Percentiles rank a stretch among this genome's conserved stretches.
These are phyloP conservation scores for Eclectus roratus DNA, from an alignment of 2,113 vertebrate species.

Conservation along the genomic window DNA sequence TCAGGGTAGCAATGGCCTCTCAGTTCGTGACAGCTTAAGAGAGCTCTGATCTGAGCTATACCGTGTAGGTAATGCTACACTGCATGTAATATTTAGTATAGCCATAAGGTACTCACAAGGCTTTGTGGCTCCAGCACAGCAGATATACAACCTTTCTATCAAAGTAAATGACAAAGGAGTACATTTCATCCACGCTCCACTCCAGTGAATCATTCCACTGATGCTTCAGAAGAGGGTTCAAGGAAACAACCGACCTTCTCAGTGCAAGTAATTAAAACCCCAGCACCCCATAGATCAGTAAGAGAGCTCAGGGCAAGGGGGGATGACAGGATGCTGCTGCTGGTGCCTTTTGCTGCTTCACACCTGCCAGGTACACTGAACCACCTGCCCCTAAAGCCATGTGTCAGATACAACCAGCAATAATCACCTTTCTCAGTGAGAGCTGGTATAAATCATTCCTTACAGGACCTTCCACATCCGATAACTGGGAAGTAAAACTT, in stretches of 20 bases:
- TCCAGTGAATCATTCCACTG: not conserved
- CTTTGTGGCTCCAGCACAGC: not conserved
- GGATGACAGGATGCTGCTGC: not conserved
- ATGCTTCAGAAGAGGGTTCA: not conserved
- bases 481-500: not conserved
- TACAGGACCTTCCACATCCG: not conserved
- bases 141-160: not conserved
- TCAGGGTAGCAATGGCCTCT: accelerated
- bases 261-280: accelerated
- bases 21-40: accelerated
- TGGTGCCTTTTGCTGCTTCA: not conserved
- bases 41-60: not conserved
- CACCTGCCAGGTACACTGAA: not conserved
- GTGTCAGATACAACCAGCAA: not conserved
- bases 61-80: not conserved
- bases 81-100: not conserved
- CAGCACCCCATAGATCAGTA: accelerated
- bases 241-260: not conserved
- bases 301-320: not conserved
- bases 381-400: not conserved
- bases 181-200: not conserved
- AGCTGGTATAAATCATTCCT: not conserved
- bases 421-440: not conserved
- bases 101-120: not conserved
- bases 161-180: not conserved